Conservation (phyloP, 2,888 invertebrate species). For the Falcaria lacertinaria region DNA sequence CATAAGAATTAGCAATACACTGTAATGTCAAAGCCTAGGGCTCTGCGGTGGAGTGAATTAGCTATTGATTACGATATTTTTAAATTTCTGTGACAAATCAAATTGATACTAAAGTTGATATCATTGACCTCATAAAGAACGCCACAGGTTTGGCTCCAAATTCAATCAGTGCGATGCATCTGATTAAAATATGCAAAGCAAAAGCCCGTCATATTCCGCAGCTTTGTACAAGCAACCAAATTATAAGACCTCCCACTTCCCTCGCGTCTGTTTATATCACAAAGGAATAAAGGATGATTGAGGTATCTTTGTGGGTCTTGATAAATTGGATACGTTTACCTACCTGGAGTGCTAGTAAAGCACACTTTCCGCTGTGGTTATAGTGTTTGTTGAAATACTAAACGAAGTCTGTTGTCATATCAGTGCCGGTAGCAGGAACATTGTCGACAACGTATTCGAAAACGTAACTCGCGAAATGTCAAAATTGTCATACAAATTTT, state of each 20-base stretch:
- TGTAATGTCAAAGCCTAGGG: too few species aligned
- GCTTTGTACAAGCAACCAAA: constrained; percentile 39
- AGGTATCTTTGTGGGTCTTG: constrained; percentile 47
- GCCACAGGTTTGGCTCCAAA: constrained; percentile 12
- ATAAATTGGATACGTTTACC: constrained; percentile 56
- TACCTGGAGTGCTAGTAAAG: constrained; percentile 60
- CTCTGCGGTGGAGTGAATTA: too few species aligned
- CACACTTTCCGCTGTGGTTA: constrained; percentile 39
- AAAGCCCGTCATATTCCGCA: constrained; percentile 32
- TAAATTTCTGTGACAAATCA: too few species aligned
- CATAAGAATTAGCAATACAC: too few species aligned
- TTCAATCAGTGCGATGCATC: constrained; percentile 44
- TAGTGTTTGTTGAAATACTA: constrained; percentile 31
- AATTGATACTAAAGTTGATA: too few species aligned
- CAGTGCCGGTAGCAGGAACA: too few species aligned
- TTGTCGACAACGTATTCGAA: too few species aligned
- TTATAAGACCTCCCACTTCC: constrained; percentile 30
- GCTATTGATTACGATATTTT: too few species aligned
- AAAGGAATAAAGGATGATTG: constrained; percentile 50
- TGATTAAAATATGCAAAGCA: constrained; percentile 52
- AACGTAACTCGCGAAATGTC: too few species aligned
- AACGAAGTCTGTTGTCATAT: background rate
- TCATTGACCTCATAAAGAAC: background rate
- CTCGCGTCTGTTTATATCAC: constrained; percentile 42
- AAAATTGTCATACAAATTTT: too few species aligned